phyloP scores from a whole-genome alignment of 1,140 invertebrate genomes.

The Platyscapa corneri region DNA sequence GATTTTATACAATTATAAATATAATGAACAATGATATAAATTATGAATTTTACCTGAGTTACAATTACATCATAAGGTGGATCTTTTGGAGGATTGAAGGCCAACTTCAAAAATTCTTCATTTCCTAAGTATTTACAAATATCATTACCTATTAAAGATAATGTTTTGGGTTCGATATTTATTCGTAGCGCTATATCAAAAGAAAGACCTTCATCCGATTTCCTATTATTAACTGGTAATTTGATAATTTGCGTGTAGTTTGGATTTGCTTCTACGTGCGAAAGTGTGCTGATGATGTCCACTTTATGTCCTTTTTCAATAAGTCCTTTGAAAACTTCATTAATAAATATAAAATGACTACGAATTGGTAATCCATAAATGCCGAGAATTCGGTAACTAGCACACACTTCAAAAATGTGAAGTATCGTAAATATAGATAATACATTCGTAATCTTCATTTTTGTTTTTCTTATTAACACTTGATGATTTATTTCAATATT shows the following conservation, averaged over 20 bases:
- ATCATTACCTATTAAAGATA: too few relatives aligned
- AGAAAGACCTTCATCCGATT: not conserved
- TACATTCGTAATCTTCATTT: not conserved
- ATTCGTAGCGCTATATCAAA: not conserved
- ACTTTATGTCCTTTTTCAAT: conserved; percentile 73
- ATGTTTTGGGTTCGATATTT: too few relatives aligned
- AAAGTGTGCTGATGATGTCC: conserved; percentile 61
- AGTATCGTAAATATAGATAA: not conserved
- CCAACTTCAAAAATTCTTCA: conserved; percentile 56
- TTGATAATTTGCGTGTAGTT: conserved; percentile 60
- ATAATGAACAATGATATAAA: too few relatives aligned
- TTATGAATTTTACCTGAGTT: conserved; percentile 52
- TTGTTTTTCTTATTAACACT: not conserved
- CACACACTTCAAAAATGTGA: not conserved
- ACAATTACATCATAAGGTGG: conserved; percentile 63
- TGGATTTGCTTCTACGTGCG: conserved; percentile 49
- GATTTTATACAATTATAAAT: too few relatives aligned
- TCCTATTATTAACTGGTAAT: not conserved
- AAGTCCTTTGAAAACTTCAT: conserved; percentile 71
- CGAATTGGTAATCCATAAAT: conserved; percentile 72
- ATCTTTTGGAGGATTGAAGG: conserved; percentile 60
- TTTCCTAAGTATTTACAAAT: conserved; percentile 32
- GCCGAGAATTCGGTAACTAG: conserved; percentile 64
- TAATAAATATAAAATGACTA: conserved; percentile 77
- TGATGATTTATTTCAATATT: not conserved